Evolutionary conservation across 2,888 invertebrate genomes (phyloP).

Genomic region (Eremobia ochroleuca): DNA sequence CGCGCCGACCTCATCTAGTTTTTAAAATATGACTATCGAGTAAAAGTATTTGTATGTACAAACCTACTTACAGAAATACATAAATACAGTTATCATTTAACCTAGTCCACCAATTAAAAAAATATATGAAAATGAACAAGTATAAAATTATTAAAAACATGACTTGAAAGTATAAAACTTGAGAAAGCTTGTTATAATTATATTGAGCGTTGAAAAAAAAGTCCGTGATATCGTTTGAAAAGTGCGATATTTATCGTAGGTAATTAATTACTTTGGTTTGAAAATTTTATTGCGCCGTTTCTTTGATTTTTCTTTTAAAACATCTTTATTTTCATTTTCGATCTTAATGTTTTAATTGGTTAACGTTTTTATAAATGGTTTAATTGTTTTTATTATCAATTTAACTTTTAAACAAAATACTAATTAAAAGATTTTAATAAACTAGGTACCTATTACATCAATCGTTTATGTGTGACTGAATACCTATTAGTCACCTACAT

Average conservation of each 20-base stretch:
- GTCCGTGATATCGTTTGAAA: conserved; percentile 17
- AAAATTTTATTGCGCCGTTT: background rate
- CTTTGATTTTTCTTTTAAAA: background rate
- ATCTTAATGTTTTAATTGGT: conserved; percentile 13
- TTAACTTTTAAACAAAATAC: background rate
- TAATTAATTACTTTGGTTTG: conserved; percentile 25
- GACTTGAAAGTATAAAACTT: background rate
- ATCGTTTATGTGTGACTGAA: background rate
- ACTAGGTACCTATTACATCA: background rate
- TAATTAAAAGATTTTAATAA: background rate
- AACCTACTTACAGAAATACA: background rate
- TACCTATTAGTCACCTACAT: background rate
- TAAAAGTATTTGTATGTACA: background rate
- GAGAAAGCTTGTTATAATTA: conserved; percentile 16
- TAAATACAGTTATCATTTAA: too few species aligned
- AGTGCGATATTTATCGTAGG: conserved; percentile 12
- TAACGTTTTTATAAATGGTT: background rate
- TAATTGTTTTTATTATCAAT: background rate
- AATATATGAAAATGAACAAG: background rate
- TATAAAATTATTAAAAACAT: background rate
- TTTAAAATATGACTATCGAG: background rate
- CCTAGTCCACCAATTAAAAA: background rate
- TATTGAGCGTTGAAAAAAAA: conserved; percentile 24
- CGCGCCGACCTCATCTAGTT: background rate
- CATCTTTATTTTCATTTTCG: background rate